Percentiles rank a stretch among this genome's conserved stretches.
Evolutionary conservation across 2,113 vertebrate genomes (phyloP).

Genomic region (Bujurquina vittata): DNA sequence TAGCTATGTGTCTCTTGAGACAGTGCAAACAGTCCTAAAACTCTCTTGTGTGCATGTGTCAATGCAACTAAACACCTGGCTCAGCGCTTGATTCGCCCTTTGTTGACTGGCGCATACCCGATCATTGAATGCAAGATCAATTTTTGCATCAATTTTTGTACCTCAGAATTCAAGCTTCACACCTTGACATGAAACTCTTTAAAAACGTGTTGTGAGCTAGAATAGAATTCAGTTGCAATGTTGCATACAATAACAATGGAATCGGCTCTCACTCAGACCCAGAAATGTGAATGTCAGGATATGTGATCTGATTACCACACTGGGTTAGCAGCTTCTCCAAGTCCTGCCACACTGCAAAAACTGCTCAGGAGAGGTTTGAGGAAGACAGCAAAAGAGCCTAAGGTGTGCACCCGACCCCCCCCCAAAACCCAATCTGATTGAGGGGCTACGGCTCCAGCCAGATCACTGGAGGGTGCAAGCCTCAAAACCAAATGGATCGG

Average conservation of each 20-base stretch:
- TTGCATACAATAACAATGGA: background rate
- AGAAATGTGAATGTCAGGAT: background rate
- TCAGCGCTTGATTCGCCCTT: background rate
- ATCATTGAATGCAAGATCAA: fast-evolving
- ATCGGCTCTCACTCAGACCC: background rate
- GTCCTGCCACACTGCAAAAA: background rate
- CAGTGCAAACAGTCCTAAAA: background rate
- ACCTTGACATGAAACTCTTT: background rate
- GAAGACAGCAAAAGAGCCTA: background rate
- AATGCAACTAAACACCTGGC: background rate
- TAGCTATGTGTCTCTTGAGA: fast-evolving
- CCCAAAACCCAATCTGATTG: fast-evolving
- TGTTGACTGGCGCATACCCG: background rate
- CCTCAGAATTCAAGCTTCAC: background rate
- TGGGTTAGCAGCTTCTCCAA: background rate
- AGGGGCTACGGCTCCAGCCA: background rate
- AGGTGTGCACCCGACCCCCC: background rate
- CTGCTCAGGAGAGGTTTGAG: background rate
- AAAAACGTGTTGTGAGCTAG: fast-evolving
- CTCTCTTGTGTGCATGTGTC: background rate
- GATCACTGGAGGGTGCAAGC: background rate
- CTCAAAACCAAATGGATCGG: background rate
- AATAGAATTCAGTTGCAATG: background rate
- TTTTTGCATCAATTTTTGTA: background rate
- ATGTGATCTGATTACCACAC: background rate